Percentiles rank a stretch among this genome's conserved stretches.
phyloP scores from a whole-genome alignment of 2,113 vertebrate species.

The Corynorhinus townsendii region DNA sequence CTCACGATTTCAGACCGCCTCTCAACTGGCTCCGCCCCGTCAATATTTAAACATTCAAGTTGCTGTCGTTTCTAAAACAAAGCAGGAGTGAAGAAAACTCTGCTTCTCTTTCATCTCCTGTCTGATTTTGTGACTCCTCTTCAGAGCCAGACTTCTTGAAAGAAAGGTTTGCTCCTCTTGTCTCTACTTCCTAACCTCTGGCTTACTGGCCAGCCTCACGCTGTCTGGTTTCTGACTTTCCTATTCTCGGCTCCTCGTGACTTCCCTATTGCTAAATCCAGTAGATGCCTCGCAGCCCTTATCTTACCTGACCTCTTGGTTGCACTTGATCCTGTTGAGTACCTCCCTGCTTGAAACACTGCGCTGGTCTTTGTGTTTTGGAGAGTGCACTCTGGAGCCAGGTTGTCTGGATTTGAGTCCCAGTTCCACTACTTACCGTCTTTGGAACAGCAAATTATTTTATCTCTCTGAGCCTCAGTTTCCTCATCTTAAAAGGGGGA shows the following conservation, averaged over 20 bases:
- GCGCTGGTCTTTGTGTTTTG: neutral
- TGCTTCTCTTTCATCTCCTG: neutral
- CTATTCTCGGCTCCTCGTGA: neutral
- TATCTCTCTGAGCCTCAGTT: neutral
- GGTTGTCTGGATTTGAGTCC: neutral
- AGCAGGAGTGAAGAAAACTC: neutral
- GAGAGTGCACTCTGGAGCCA: neutral
- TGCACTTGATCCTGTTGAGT: neutral
- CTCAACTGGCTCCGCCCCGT: neutral
- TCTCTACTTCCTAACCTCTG: neutral
- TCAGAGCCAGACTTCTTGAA: neutral
- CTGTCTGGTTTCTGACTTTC: neutral
- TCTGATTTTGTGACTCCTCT: neutral
- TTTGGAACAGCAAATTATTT: neutral
- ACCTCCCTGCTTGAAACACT: neutral
- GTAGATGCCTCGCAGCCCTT: neutral
- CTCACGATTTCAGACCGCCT: neutral
- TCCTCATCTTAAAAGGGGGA: neutral
- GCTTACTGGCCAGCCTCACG: neutral
- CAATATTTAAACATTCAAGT: neutral
- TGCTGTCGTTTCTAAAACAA: neutral
- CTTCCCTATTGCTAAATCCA: constrained; percentile 20
- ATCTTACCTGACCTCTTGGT: neutral
- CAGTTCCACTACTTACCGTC: neutral
- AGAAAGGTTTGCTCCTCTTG: neutral